Base-by-base conservation (phyloP, 2,888 invertebrate genomes). In the Caenorhabditis sp. region DNA sequence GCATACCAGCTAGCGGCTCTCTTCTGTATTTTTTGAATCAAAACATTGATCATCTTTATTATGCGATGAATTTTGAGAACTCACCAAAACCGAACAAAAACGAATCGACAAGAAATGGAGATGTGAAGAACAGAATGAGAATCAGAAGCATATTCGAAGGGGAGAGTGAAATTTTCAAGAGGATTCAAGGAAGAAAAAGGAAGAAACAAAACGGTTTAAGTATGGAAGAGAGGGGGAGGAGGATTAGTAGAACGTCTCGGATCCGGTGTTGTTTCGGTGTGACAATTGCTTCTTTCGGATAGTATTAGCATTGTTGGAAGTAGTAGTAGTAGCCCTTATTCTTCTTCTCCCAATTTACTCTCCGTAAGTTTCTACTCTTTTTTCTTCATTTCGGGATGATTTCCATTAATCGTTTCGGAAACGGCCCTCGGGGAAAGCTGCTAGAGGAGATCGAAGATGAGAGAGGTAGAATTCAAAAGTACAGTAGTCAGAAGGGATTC, bases 241-340 rank as follows among this genome's bases (percentile, higher is more conserved):
- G 77, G 77, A 77, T 77, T 77, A 77, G 77, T 77, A 54, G 69
- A 77, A 77, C 77, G 77, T 77, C 77, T 77, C 77, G 77, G 77
- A 77, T 77, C 77, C 77, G 77, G 77, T 70, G 47, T 47, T 19
- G 47, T 47, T 47, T 47, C 47, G 47, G 38, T 38, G 76, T 69
- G 47, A 76, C 76, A 77, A 77, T 77, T 77, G 70, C 69, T 54
- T 54, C 54, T 47, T 47, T 19, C 10, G n/a, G 19, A 19, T 47
- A n/a, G n/a, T 47, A n/a, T 47, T 47, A 47, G n/a, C 47, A 19
- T 0, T 44, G 7, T 4, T 47, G 7, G 47, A 5, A 19, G 19
- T 10, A 44, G 44, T 44, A 3, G 44, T 44, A 47, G 47, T 59
- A 70, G 58, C 63, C 51, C n/a, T n/a, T n/a, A n/a, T 10, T 51